phyloP scores from a whole-genome alignment of 2,888 invertebrate genomes.

The Julus scanicus region DNA sequence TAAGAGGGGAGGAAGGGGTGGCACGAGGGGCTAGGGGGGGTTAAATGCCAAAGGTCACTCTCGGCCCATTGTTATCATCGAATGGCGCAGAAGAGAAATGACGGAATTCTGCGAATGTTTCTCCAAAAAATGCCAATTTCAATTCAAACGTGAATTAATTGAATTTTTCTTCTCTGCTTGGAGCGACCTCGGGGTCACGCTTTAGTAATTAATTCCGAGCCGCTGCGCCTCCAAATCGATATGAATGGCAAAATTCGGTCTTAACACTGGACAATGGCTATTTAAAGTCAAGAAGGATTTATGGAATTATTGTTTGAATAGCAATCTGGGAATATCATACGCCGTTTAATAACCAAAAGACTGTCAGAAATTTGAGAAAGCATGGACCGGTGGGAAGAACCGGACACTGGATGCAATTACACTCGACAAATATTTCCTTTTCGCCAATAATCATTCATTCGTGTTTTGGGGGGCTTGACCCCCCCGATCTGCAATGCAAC shows the following conservation, averaged over 20 bases:
- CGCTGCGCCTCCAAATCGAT: conserved; percentile 30
- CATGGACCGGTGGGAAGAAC: conserved; percentile 12
- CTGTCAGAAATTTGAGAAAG: conserved; percentile 37
- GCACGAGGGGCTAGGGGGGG: background rate
- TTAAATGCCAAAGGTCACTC: background rate
- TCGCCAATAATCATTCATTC: conserved; percentile 31
- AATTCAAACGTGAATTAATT: conserved; percentile 45
- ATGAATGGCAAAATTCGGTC: background rate
- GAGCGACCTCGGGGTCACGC: conserved; percentile 22
- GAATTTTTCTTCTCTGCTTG: conserved; percentile 34
- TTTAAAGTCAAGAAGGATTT: conserved; percentile 43
- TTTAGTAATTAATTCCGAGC: conserved; percentile 43
- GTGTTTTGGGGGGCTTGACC: background rate
- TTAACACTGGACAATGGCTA: conserved; percentile 13
- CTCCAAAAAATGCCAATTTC: conserved; percentile 45
- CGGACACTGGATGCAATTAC: background rate
- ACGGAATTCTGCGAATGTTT: conserved; percentile 47
- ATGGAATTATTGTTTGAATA: conserved; percentile 35
- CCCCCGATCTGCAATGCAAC: conserved; percentile 19
- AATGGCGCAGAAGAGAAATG: conserved; percentile 9
- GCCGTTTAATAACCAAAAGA: background rate
- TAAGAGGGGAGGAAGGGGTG: conserved; percentile 7
- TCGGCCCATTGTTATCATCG: conserved; percentile 27
- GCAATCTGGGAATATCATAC: conserved; percentile 24
- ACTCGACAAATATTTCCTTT: conserved; percentile 33